Percentiles rank a stretch among this genome's conserved stretches.
Evolutionary conservation across 2,888 invertebrate genomes (phyloP).

Genomic region (Zhengitettix transpicula): DNA sequence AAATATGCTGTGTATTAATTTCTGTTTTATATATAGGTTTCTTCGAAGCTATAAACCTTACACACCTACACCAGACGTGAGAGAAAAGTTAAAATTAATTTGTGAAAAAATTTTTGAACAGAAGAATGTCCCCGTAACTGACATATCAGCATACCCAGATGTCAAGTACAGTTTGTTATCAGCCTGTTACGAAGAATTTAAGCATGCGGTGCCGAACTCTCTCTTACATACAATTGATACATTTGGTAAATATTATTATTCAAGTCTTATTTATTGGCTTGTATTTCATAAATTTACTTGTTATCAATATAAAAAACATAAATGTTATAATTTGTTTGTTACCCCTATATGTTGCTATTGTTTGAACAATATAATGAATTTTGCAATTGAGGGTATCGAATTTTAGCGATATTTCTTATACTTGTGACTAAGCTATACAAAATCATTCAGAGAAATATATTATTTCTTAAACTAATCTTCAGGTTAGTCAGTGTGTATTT

Average conservation of each 20-base stretch:
- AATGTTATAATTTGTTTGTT: no score
- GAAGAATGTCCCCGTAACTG: constrained; percentile 14
- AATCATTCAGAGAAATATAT: no score
- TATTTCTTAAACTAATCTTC: no score
- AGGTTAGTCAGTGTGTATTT: no score
- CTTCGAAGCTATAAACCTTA: constrained; percentile 59
- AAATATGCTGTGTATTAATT: background rate
- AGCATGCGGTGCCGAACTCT: constrained; percentile 69
- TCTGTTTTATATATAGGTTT: constrained; percentile 39
- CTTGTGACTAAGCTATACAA: no score
- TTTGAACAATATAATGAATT: no score
- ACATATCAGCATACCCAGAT: constrained; percentile 14
- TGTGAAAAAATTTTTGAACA: constrained; percentile 35
- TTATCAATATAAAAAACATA: no score
- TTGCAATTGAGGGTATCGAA: no score
- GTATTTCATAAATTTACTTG: no score
- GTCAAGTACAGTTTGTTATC: constrained; percentile 51
- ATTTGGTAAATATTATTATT: constrained; percentile 37
- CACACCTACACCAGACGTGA: constrained; percentile 48
- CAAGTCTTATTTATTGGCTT: no score
- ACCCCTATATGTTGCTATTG: no score
- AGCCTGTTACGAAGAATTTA: constrained; percentile 51
- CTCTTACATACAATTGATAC: constrained; percentile 55
- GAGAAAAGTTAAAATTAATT: constrained; percentile 40
- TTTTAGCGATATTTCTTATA: no score